Base-by-base conservation (phyloP, 2,888 invertebrate genomes). In the Synergus laeviventris region DNA sequence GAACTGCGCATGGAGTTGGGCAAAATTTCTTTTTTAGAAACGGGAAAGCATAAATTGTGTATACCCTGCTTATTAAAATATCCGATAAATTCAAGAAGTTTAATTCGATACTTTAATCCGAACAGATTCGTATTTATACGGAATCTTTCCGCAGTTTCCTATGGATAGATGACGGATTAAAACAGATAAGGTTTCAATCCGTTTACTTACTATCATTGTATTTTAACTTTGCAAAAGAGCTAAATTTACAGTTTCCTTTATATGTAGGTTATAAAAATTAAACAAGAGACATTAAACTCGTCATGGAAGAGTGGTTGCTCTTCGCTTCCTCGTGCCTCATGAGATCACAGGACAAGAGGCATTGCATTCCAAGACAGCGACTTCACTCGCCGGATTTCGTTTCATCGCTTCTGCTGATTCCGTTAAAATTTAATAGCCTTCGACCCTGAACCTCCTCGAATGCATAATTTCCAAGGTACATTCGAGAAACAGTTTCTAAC, bases 331-430 rank as follows among this genome's bases (percentile, higher is more conserved):
- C 24, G 16, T 54, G n/a, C 36, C 24, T 31, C 49, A 8, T 49
- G n/a, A 54, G n/a, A 45, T 24, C 24, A 14, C 59, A 59, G 59
- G 4, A 24, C 3, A 54, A 31, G n/a, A 31, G 11, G 49, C 21
- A 66, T 66, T 66, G n/a, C 70, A 31, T 70, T 70, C 70, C 70
- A 70, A 70, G 70, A 70, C 5, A 38, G 8, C 62, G 18, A 64
- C 64, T 42, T 31, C 70, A 54, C 31, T 49, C 45, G 38, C 12
- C 11, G 49, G 49, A 49, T 49, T 12, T 49, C 24, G 49, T 70
- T 70, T 45, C 49, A 49, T 54, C 70, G 49, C n/a, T 36, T 1
- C 9, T 70, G 70, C 70, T 49, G 49, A 70, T 11, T 49, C 70
- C n/a, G 31, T 49, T 31, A 36, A 42, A 64, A 64, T 64, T 64